Evolutionary conservation across 1,140 invertebrate genomes (phyloP).

Genomic region (Sminthurides bifidus): DNA sequence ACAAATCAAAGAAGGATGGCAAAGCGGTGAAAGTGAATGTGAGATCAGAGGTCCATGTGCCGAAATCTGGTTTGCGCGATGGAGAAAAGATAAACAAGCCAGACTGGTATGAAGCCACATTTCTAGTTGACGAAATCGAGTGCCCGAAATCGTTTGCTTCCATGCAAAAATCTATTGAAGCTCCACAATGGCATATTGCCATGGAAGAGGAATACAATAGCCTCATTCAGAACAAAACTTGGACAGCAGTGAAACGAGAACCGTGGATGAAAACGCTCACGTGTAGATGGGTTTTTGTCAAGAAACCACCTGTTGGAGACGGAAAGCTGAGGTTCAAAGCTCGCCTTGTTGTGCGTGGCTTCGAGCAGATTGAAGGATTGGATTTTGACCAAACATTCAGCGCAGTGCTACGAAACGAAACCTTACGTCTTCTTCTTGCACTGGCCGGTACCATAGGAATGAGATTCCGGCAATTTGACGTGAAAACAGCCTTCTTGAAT

Average conservation of each 20-base stretch:
- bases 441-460: constrained; percentile 32
- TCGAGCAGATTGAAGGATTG: constrained; percentile 34
- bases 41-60: too few relatives aligned
- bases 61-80: too few relatives aligned
- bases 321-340: constrained; percentile 30
- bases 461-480: constrained; percentile 37
- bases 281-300: constrained; percentile 2
- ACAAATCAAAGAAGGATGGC: neutral
- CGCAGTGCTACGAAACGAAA: constrained; percentile 32
- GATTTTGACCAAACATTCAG: constrained; percentile 37
- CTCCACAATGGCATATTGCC: constrained; percentile 21
- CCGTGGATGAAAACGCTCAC: neutral
- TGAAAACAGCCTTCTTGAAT: constrained; percentile 37
- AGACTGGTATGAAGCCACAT: neutral
- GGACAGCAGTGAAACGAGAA: constrained; percentile 32
- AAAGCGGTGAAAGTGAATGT: neutral
- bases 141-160: neutral
- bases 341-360: constrained; percentile 37
- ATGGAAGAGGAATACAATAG: constrained; percentile 25
- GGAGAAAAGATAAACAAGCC: neutral
- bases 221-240: constrained; percentile 18
- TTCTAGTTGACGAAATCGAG: too few relatives aligned
- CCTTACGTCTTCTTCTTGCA: constrained; percentile 33
- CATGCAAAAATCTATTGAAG: constrained; percentile 33
- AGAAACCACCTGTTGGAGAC: constrained; percentile 9